These are phyloP conservation scores for Trichopria drosophilae DNA, from an alignment of 2,888 invertebrate species.

Conservation along the genomic window DNA sequence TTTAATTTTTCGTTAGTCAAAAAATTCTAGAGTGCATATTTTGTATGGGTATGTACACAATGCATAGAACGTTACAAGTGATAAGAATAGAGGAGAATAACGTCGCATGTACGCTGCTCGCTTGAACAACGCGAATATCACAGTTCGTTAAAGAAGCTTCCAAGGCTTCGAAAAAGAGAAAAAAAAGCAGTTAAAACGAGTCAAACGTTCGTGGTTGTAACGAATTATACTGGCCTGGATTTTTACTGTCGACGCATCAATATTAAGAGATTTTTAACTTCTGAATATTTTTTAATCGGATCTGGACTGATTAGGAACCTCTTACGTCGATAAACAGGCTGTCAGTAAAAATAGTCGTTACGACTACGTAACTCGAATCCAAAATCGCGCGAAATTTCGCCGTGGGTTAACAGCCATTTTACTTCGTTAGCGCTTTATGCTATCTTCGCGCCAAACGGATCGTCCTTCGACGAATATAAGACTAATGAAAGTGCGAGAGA, in stretches of 20 bases:
- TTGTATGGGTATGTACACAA: no score
- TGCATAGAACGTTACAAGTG: no score
- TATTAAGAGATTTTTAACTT: no score
- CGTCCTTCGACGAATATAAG: not conserved
- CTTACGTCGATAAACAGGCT: not conserved
- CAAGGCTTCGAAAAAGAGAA: constrained; percentile 29
- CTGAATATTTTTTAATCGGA: not conserved
- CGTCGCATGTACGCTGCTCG: constrained; percentile 29
- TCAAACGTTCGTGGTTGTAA: no score
- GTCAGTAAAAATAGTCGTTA: not conserved
- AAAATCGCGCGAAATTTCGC: constrained; percentile 38
- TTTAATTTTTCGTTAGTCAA: no score
- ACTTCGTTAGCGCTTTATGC: constrained; percentile 30
- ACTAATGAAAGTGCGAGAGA: not conserved
- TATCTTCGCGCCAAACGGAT: not conserved
- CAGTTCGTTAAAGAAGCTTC: constrained; percentile 45
- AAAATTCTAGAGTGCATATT: no score
- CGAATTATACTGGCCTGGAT: no score
- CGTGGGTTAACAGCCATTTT: constrained; percentile 45
- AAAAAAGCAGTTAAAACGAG: constrained; percentile 12
- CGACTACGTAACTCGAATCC: not conserved
- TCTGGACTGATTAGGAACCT: not conserved
- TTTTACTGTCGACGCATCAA: no score
- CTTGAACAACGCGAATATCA: constrained; percentile 47
- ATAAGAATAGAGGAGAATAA: constrained; percentile 28